Conservation (phyloP, 35 echinoderm and acorn worm genomes). For the Hemicentrotus pulcherrimus region DNA sequence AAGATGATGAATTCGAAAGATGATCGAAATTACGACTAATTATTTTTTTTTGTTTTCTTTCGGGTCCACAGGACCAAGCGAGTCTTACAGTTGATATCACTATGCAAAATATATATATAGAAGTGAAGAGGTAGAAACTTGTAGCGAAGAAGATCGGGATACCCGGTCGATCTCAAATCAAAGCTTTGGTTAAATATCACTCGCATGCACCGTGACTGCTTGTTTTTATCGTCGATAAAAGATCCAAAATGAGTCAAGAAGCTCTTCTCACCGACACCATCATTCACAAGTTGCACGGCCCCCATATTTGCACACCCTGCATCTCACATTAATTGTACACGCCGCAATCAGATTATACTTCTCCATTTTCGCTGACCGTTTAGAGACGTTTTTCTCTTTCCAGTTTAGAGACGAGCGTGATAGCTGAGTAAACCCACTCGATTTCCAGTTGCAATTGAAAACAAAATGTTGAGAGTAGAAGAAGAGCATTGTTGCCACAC, state of each 20-base stretch:
- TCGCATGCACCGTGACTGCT: not conserved
- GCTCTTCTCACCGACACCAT: not conserved
- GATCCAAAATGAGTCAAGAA: not conserved
- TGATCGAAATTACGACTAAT: too few relatives aligned
- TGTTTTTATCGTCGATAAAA: constrained; percentile 4
- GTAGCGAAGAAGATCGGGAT: not conserved
- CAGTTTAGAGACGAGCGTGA: not conserved
- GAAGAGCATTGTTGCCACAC: constrained; percentile 10
- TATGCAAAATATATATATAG: not conserved
- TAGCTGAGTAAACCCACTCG: constrained; percentile 34
- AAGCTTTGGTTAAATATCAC: not conserved
- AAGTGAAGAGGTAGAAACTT: not conserved
- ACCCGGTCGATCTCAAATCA: not conserved
- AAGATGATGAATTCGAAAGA: too few relatives aligned
- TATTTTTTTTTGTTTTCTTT: too few relatives aligned
- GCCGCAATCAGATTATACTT: constrained; percentile 17
- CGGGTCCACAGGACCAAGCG: too few relatives aligned
- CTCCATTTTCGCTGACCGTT: not conserved
- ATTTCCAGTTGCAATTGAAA: not conserved
- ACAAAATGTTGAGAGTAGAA: not conserved
- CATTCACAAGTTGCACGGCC: not conserved
- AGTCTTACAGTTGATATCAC: not conserved
- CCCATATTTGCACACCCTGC: not conserved
- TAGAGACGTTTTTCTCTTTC: constrained; percentile 1
- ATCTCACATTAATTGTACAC: not conserved